Percentiles rank a stretch among this genome's conserved stretches.
phyloP scores from a whole-genome alignment of 2,797 vertebrate genomes.

The Sebastes kiyomatsui region DNA sequence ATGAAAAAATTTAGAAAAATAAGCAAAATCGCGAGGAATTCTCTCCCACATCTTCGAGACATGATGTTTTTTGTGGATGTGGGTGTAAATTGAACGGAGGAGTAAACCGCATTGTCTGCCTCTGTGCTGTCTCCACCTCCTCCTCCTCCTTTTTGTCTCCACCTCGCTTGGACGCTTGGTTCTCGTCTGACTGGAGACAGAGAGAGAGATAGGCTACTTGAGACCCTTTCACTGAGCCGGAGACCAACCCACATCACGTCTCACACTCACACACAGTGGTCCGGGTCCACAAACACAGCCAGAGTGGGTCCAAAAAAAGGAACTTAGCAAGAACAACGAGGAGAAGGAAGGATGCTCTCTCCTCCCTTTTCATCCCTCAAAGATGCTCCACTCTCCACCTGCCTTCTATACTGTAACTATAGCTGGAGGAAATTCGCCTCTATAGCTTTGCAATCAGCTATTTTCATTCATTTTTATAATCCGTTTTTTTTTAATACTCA shows the following conservation, averaged over 20 bases:
- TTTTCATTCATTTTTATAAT: neutral
- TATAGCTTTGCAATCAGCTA: neutral
- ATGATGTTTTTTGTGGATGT: slow-evolving; percentile 54
- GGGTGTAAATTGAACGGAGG: slow-evolving; percentile 48
- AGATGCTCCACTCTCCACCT: slow-evolving; percentile 42
- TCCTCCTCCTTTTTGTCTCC: slow-evolving; percentile 36
- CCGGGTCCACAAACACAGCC: slow-evolving; percentile 40
- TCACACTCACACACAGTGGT: slow-evolving; percentile 17
- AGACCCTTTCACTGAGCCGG: slow-evolving; percentile 47
- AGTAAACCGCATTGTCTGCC: slow-evolving; percentile 71
- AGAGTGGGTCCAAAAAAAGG: slow-evolving; percentile 23
- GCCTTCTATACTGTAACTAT: neutral
- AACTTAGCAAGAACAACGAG: slow-evolving; percentile 62
- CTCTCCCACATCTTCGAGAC: slow-evolving; percentile 51
- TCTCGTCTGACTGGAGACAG: slow-evolving; percentile 30
- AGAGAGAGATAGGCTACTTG: slow-evolving; percentile 29
- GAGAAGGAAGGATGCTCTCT: slow-evolving; percentile 45
- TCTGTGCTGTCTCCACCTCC: neutral
- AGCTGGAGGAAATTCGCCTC: neutral
- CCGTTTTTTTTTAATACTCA: slow-evolving; percentile 47
- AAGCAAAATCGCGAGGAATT: slow-evolving; percentile 60
- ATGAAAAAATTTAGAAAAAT: slow-evolving; percentile 61
- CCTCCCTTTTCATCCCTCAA: slow-evolving; percentile 45
- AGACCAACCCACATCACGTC: slow-evolving; percentile 49
- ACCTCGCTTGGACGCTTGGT: slow-evolving; percentile 56